phyloP scores from a whole-genome alignment of 2,797 vertebrate species.

The Gymnopithys bicolor region DNA sequence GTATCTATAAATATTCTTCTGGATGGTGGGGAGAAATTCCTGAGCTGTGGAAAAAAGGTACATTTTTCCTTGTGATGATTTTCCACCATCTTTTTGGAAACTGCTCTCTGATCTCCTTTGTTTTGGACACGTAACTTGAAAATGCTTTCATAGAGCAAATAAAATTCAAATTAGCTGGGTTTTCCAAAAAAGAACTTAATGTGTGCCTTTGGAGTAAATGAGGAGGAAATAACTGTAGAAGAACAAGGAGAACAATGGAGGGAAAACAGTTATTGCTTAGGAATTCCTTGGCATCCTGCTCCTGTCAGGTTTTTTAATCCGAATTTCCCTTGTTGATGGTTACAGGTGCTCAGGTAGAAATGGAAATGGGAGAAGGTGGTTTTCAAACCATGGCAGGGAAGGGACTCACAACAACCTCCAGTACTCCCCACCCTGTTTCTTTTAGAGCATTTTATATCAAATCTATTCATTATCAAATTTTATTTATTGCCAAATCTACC shows the following conservation, averaged over 20 bases:
- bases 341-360: background rate
- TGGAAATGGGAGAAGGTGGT: background rate
- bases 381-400: background rate
- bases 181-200: background rate
- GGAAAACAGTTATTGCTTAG: background rate
- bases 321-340: background rate
- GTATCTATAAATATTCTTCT: background rate
- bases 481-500: background rate
- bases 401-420: background rate
- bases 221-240: background rate
- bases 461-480: background rate
- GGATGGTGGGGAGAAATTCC: background rate
- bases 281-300: background rate
- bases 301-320: background rate
- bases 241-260: background rate
- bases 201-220: background rate
- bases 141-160: background rate
- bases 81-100: background rate
- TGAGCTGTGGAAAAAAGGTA: background rate
- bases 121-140: background rate
- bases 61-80: background rate
- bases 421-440: background rate
- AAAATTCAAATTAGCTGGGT: background rate
- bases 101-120: background rate
- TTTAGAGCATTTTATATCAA: background rate